A percentile compares a stretch with the other conserved stretches of the same genome.
Evolutionary conservation across 2,113 vertebrate genomes (phyloP).

Genomic region (Oxygymnocypris stewartii): DNA sequence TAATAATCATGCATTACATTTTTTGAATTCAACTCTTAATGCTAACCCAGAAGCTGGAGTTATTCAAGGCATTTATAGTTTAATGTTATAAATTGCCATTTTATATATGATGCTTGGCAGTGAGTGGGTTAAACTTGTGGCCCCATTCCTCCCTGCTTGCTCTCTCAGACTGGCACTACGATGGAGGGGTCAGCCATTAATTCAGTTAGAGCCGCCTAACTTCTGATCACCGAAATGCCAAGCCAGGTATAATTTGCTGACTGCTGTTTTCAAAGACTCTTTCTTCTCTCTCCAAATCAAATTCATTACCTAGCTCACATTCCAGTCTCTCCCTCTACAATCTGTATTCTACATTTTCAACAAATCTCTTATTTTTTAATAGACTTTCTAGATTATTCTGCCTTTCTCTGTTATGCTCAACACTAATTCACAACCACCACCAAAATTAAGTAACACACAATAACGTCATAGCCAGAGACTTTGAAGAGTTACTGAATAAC

Average conservation of each 20-base stretch:
- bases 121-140: slow-evolving; percentile 39
- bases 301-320: slow-evolving; percentile 41
- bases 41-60: background rate
- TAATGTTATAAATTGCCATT: background rate
- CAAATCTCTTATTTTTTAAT: too few species aligned
- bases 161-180: slow-evolving; percentile 12
- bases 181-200: slow-evolving; percentile 36
- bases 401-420: too few species aligned
- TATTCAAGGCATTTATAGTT: background rate
- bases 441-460: too few species aligned
- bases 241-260: slow-evolving; percentile 50
- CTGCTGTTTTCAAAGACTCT: slow-evolving; percentile 41
- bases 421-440: too few species aligned
- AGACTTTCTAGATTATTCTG: too few species aligned
- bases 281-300: slow-evolving; percentile 38
- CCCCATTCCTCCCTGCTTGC: slow-evolving; percentile 16
- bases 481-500: too few species aligned
- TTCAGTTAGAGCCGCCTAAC: slow-evolving; percentile 22
- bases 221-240: slow-evolving; percentile 43
- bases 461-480: too few species aligned
- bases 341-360: slow-evolving; percentile 1
- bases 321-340: background rate
- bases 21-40: background rate
- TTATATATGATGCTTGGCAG: background rate
- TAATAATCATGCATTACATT: background rate